phyloP scores from a whole-genome alignment of 2,113 vertebrate genomes.

The Polypterus senegalus region DNA sequence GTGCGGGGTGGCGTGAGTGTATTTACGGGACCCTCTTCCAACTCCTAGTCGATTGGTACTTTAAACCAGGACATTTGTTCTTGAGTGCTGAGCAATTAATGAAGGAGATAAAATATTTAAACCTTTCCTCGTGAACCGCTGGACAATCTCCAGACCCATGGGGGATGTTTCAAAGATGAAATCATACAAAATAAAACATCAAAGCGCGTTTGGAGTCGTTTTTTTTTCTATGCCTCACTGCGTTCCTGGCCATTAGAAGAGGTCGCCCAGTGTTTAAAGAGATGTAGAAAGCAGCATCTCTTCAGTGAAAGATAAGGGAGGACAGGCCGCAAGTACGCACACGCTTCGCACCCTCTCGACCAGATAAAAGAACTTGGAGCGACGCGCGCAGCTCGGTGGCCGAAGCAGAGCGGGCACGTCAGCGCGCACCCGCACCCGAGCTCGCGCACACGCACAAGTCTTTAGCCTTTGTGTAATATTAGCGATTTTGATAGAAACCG shows the following conservation, averaged over 20 bases:
- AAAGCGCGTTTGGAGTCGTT: too few species aligned
- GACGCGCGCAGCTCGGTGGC: neutral
- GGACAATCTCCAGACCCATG: neutral
- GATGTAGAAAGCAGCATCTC: neutral
- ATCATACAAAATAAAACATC: neutral
- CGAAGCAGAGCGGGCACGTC: neutral
- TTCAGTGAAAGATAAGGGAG: conserved; percentile 4
- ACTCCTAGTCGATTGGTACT: too few species aligned
- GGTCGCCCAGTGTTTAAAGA: neutral
- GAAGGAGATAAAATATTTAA: neutral
- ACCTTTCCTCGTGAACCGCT: neutral
- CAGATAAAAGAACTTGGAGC: conserved; percentile 2
- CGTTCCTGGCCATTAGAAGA: neutral
- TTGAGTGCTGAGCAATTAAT: neutral
- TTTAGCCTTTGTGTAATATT: neutral
- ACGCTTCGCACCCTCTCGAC: neutral
- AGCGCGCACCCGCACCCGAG: too few species aligned
- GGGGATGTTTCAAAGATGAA: neutral
- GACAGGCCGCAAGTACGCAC: conserved; percentile 4
- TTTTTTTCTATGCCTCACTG: too few species aligned
- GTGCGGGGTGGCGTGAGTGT: too few species aligned
- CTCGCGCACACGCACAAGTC: neutral
- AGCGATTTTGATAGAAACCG: neutral
- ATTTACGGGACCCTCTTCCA: too few species aligned
- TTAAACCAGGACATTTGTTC: too few species aligned